Evolutionary conservation across 2,797 vertebrate genomes (phyloP), one percentile per base, ranked within the genome.

Genomic region (Rhynchotus rufescens): DNA sequence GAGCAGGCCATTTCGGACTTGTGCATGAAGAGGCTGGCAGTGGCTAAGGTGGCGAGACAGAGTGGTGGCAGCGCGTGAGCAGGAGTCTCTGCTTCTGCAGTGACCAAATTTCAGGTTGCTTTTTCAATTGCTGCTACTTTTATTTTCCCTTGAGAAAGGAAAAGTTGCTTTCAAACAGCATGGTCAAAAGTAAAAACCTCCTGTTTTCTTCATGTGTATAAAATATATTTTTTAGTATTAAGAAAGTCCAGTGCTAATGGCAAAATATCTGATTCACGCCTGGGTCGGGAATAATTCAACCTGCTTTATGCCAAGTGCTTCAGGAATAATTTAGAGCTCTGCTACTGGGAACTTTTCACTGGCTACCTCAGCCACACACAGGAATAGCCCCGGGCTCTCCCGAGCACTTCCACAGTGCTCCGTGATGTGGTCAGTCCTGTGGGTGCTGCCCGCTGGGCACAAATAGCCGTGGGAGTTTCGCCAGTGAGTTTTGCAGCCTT

Each of bases 51-150:
- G 79, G 32, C 0, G 8, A 23, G 20, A 34, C n/a, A 19, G 44
- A 45, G 23, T 1, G 7, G 30, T 26, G 23, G 32, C 16, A 19
- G 32, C 14, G 9, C 14, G 10, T 15, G 30, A 0, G 2, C 49
- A 75, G 54, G 28, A 76, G 47, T 8, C 12, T 77, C 12, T 56
- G 5, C 16, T 65, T 51, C n/a, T 72, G 38, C 64, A 74, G 5
- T 0, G 5, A 22, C 10, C 19, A 66, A 32, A 14, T 64, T 60
- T 10, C 23, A 36, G 34, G 32, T 25, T 10, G 42, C 15, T 32
- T 25, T 16, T 36, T 54, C 49, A 25, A 23, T 84, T 57, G n/a
- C 15, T 65, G 54, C 9, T 77, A 19, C 1, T 16, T 69, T 78
- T 36, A 25, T 79, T 67, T n/a, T 4, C 54, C 76, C 25, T 52